phyloP scores from a whole-genome alignment of 2,797 vertebrate species.

The Phaenicophaeus curvirostris region DNA sequence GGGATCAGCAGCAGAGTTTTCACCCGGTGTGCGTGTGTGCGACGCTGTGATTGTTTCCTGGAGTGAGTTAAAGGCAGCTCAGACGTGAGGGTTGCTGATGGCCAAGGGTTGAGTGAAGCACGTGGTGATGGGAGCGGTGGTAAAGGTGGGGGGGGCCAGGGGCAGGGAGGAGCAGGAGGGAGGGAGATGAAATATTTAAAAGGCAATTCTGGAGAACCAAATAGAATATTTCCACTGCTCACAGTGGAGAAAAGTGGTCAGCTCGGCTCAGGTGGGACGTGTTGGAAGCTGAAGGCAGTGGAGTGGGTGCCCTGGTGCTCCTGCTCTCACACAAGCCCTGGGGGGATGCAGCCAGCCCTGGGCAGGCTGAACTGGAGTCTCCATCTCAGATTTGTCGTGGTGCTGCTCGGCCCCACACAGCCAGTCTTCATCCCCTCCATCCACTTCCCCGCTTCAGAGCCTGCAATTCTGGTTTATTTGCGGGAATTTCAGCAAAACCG shows the following conservation, averaged over 20 bases:
- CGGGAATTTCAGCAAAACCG: background rate
- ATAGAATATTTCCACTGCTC: background rate
- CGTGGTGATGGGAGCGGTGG: background rate
- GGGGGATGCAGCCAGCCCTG: background rate
- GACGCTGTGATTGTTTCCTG: fast-evolving
- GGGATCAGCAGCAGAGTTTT: background rate
- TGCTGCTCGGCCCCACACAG: fast-evolving
- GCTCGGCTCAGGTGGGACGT: fast-evolving
- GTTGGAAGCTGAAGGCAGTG: background rate
- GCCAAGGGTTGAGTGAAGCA: background rate
- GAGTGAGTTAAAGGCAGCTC: background rate
- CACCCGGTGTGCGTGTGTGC: fast-evolving
- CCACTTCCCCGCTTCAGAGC: background rate
- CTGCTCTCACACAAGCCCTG: background rate
- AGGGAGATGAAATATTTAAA: fast-evolving
- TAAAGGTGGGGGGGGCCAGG: fast-evolving
- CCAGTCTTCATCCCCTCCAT: fast-evolving
- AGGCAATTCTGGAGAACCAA: background rate
- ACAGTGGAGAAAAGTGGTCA: fast-evolving
- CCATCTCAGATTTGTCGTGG: fast-evolving
- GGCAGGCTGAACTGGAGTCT: fast-evolving
- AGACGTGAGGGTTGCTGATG: background rate
- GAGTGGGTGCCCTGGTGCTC: too few species aligned
- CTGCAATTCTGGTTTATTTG: background rate
- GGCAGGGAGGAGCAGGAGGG: background rate